A percentile compares a stretch with the other conserved stretches of the same genome.
phyloP scores from a whole-genome alignment of 2,797 vertebrate species.

The Esox masquinongy region DNA sequence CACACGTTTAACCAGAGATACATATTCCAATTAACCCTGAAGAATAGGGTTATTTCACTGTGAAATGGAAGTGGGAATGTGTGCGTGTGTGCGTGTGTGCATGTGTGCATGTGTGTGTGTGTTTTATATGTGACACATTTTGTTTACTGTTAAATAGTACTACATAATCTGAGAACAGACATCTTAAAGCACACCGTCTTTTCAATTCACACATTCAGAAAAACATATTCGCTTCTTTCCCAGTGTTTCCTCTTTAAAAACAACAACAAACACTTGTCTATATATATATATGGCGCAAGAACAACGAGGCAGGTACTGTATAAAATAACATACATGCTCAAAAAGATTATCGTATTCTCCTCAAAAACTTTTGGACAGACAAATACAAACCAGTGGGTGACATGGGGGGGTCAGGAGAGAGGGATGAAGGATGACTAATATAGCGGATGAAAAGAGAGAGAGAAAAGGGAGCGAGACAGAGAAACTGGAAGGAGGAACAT shows the following conservation, averaged over 20 bases:
- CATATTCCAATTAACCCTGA: background rate
- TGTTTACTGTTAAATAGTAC: background rate
- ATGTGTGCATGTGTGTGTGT: background rate
- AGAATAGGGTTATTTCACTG: background rate
- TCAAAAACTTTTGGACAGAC: too few relatives aligned
- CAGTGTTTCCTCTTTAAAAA: background rate
- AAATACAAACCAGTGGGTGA: background rate
- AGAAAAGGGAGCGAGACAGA: conserved; percentile 31
- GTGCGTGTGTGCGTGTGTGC: background rate
- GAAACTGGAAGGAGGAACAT: conserved; percentile 56
- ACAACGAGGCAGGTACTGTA: too few relatives aligned
- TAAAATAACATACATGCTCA: too few relatives aligned
- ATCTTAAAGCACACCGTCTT: background rate
- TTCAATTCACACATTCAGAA: background rate
- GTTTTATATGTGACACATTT: background rate
- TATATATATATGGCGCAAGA: too few relatives aligned
- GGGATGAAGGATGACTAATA: too few relatives aligned
- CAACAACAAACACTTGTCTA: background rate
- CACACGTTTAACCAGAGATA: background rate
- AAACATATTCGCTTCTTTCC: background rate
- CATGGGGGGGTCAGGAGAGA: background rate
- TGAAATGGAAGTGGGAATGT: background rate
- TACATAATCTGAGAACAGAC: background rate
- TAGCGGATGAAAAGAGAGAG: conserved; percentile 27
- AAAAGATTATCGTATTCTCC: too few relatives aligned